Evolutionary conservation across 2,113 vertebrate species (phyloP), one percentile per base, ranked within the genome.

Genomic region (Chiloscyllium plagiosum): DNA sequence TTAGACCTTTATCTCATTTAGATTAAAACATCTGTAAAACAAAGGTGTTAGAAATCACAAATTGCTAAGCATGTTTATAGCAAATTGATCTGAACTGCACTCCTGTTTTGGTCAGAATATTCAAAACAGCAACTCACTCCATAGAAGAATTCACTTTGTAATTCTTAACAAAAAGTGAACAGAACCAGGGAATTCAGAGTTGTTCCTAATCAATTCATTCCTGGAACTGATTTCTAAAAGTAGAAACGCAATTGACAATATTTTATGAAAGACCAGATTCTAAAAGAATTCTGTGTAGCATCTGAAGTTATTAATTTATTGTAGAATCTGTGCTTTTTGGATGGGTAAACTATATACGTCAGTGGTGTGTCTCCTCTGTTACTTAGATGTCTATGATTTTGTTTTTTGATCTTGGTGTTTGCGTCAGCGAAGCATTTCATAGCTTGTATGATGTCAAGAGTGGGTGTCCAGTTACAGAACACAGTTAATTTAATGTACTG

Each of bases 401-500:
- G 97, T 97, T 96, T 89, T 47, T 97, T 97, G 97, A 96, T 96
- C 96, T 96, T 96, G 96, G 93, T 17, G 97, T 97, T 98, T 97
- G 96, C 97, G 96, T 98, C 97, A 98, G 96, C 80, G 97, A 97
- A 97, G 96, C 96, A n/a, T 97, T 97, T 97, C 97, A 97, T 96
- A 95, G 96, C 96, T 96, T 37, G 78, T 94, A 96, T 98, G 98
- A 98, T 98, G 97, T 98, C 98, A 98, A 96, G 94, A 97, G 97
- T 98, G 97, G 97, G 97, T 97, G 97, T 97, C 97, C 29, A 93
- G 96, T 96, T 97, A 96, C 72, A 95, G 97, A n/a, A 92, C 96
- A 93, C 83, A 96, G 97, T 97, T 97, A 98, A 97, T 97, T 97
- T 98, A 97, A 97, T 97, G 97, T 97, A 96, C 97, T 96, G 96